These are phyloP conservation scores for Platycnemis pennipes DNA, from an alignment of 2,888 invertebrate genomes.

Conservation along the genomic window DNA sequence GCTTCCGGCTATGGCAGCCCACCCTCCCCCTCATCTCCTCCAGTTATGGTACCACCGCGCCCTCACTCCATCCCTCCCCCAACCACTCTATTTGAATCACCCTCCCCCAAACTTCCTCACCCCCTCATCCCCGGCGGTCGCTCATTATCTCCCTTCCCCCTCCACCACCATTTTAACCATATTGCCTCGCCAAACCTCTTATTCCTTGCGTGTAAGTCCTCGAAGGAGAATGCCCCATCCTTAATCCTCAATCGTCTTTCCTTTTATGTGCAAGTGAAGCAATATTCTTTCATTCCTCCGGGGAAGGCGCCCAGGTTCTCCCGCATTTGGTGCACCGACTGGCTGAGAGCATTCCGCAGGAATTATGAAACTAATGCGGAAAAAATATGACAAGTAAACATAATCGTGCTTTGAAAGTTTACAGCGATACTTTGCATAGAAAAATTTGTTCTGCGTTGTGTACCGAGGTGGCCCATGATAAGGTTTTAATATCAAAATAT, in stretches of 20 bases:
- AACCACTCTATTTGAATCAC: slow-evolving; percentile 15
- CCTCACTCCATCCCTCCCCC: not conserved
- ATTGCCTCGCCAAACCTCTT: slow-evolving; percentile 23
- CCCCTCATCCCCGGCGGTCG: not conserved
- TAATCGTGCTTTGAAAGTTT: too few relatives aligned
- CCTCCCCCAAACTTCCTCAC: not conserved
- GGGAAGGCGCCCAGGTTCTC: not conserved
- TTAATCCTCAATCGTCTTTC: slow-evolving; percentile 42
- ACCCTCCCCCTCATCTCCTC: not conserved
- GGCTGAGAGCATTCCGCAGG: not conserved
- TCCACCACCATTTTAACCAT: not conserved
- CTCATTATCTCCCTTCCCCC: slow-evolving; percentile 36
- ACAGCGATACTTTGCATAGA: too few relatives aligned
- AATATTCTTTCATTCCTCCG: slow-evolving; percentile 7
- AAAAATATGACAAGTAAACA: not conserved
- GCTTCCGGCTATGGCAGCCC: slow-evolving; percentile 43
- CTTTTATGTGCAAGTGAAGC: not conserved
- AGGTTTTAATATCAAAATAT: too few relatives aligned
- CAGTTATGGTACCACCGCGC: not conserved
- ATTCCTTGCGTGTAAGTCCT: not conserved
- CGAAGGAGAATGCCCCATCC: slow-evolving; percentile 18
- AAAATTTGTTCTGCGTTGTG: too few relatives aligned
- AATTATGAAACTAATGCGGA: not conserved
- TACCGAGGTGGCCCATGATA: too few relatives aligned
- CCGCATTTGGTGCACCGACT: not conserved